A percentile compares a stretch with the other conserved stretches of the same genome.
Conservation (phyloP, 2,888 invertebrate species). For the Limnephilus marmoratus region DNA sequence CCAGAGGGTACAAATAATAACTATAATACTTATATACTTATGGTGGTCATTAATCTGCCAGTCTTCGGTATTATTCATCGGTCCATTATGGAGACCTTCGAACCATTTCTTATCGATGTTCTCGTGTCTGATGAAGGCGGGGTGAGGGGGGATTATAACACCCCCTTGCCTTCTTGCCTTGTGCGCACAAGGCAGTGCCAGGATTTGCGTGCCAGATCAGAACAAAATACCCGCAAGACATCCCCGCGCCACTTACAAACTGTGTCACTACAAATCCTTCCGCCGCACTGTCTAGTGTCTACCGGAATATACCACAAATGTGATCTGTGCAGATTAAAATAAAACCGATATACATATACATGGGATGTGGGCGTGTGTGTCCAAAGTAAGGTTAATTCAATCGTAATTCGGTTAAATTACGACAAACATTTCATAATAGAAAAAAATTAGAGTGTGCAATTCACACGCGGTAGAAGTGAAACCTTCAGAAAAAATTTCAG, state of each 20-base stretch:
- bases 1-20: neutral
- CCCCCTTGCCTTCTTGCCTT: neutral
- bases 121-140: neutral
- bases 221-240: neutral
- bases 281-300: neutral
- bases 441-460: no score
- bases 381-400: no score
- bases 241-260: no score
- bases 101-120: neutral
- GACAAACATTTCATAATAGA: no score
- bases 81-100: neutral
- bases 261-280: neutral
- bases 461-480: no score
- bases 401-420: no score
- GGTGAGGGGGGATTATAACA: neutral
- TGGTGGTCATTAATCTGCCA: neutral
- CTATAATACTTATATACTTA: neutral
- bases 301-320: neutral
- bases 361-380: no score
- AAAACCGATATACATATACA: no score
- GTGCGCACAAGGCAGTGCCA: neutral
- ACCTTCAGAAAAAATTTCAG: no score
- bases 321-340: no score
- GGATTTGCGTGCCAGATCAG: neutral
- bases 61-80: neutral